Evolutionary conservation across 2,888 invertebrate genomes (phyloP).

Genomic region (Apodemia duryi): DNA sequence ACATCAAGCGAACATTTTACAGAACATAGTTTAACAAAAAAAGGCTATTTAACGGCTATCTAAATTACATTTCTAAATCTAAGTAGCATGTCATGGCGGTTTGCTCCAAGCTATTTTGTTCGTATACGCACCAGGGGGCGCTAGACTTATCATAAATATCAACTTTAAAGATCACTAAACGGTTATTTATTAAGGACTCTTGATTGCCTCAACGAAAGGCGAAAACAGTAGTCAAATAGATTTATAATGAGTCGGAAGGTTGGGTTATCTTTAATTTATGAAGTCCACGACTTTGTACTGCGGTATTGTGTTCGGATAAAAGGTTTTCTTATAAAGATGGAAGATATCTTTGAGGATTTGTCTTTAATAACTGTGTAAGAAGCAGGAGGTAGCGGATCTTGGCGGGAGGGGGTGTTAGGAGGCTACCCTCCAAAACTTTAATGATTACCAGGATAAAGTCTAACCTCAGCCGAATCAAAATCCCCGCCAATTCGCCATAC

Average conservation of each 20-base stretch:
- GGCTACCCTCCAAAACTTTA: too few relatives aligned
- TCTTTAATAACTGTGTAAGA: too few relatives aligned
- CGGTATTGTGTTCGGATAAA: not conserved
- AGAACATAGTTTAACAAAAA: constrained; percentile 5
- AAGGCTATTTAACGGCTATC: constrained; percentile 4
- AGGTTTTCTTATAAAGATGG: not conserved
- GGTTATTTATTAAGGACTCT: constrained; percentile 39
- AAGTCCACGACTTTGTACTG: not conserved
- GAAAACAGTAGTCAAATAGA: constrained; percentile 6
- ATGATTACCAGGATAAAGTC: too few relatives aligned
- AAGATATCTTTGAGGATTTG: too few relatives aligned
- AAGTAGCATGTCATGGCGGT: constrained; percentile 20
- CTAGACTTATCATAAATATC: constrained; percentile 31
- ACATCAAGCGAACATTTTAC: constrained; percentile 1
- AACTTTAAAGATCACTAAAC: constrained; percentile 41
- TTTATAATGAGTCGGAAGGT: not conserved
- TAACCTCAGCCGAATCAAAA: too few relatives aligned
- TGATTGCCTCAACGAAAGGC: constrained; percentile 6
- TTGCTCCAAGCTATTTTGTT: constrained; percentile 1
- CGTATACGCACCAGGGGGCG: constrained; percentile 29
- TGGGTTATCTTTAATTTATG: not conserved
- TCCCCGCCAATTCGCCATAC: too few relatives aligned
- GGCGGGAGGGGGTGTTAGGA: too few relatives aligned
- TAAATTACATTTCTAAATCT: constrained; percentile 13
- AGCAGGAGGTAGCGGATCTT: too few relatives aligned